Evolutionary conservation across 2,888 invertebrate genomes (phyloP).

Genomic region (Drepana falcataria): DNA sequence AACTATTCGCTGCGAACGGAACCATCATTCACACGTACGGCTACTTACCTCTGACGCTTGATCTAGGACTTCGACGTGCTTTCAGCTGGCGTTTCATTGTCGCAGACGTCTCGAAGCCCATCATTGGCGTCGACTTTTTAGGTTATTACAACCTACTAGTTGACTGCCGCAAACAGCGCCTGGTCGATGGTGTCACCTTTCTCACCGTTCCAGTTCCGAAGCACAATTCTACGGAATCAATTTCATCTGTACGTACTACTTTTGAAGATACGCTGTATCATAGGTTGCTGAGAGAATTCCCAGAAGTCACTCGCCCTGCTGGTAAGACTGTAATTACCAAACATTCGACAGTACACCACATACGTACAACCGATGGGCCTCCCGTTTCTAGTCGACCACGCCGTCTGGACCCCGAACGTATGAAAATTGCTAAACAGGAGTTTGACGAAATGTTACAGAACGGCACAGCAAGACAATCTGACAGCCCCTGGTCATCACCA

Average conservation of each 20-base stretch:
- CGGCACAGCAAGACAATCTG: conserved; percentile 20
- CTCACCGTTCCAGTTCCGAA: conserved; percentile 3
- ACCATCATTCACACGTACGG: conserved; percentile 21
- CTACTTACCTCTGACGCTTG: conserved; percentile 1
- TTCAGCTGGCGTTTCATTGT: no score
- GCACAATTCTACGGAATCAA: neutral
- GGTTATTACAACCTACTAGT: no score
- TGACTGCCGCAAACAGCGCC: conserved; percentile 16
- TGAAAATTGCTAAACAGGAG: conserved; percentile 5
- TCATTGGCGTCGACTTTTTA: no score
- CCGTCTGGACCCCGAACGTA: conserved; percentile 9
- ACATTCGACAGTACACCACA: conserved; percentile 11
- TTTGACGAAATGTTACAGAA: conserved; percentile 11
- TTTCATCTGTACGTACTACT: no score
- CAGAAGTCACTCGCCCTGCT: conserved; percentile 9
- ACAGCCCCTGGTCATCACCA: conserved; percentile 27
- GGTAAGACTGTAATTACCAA: neutral
- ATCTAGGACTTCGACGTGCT: no score
- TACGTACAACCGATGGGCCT: conserved; percentile 12
- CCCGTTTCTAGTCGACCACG: conserved; percentile 10
- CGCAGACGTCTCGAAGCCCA: no score
- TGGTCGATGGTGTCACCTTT: conserved; percentile 18
- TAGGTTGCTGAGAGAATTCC: conserved; percentile 7
- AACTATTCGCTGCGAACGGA: conserved; percentile 33
- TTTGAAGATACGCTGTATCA: conserved; percentile 8